phyloP scores from a whole-genome alignment of 2,797 vertebrate species.

The Cossypha caffra region DNA sequence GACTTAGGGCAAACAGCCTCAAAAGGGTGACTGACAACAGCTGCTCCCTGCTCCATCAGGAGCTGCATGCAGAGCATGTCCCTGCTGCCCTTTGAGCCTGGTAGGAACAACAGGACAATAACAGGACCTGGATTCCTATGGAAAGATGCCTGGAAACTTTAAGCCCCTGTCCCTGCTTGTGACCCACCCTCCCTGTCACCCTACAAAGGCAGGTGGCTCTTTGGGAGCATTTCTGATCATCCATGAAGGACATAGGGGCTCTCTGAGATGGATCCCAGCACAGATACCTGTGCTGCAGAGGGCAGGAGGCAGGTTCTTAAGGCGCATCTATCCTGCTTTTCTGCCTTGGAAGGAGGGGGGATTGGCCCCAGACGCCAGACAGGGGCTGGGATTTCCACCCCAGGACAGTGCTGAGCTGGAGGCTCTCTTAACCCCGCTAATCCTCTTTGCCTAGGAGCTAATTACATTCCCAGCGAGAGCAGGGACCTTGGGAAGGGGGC shows the following conservation, averaged over 20 bases:
- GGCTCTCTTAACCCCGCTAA: slow-evolving; percentile 8
- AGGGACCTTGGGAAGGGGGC: background rate
- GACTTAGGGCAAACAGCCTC: background rate
- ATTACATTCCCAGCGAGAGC: background rate
- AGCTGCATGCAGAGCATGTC: background rate
- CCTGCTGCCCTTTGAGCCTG: background rate
- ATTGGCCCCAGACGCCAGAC: background rate
- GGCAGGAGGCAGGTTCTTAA: background rate
- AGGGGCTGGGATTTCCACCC: background rate
- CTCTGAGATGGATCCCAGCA: fast-evolving
- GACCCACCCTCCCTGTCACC: fast-evolving
- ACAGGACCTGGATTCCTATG: background rate
- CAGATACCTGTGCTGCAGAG: fast-evolving
- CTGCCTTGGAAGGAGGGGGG: background rate
- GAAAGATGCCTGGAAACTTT: background rate
- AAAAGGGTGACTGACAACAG: background rate
- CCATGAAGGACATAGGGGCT: fast-evolving
- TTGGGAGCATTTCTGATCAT: background rate
- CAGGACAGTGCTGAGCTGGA: background rate
- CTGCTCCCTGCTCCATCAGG: background rate
- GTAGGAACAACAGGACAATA: background rate
- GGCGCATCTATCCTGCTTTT: background rate
- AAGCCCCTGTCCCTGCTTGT: background rate
- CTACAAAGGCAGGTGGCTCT: fast-evolving
- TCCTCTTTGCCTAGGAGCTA: slow-evolving; percentile 49